A percentile compares a stretch with the other conserved stretches of the same genome.
These are phyloP conservation scores for Muntiacus muntjak DNA, from an alignment of 2,113 vertebrate species.

Conservation along the genomic window DNA sequence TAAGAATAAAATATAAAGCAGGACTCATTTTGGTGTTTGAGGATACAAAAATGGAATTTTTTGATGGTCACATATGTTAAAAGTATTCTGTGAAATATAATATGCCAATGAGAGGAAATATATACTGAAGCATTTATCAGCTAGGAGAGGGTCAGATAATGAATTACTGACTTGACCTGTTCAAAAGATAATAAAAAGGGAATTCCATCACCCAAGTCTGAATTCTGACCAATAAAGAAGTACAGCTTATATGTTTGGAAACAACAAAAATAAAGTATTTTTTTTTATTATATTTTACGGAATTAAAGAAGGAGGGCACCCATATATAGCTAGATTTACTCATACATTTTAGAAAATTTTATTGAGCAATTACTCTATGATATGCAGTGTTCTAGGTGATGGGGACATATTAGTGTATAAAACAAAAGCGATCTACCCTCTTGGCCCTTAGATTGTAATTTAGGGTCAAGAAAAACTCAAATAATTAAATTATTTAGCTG, in stretches of 20 bases:
- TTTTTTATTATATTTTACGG: neutral
- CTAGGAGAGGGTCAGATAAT: neutral
- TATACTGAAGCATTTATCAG: neutral
- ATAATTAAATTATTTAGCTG: neutral
- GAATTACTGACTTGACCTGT: neutral
- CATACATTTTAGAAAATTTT: neutral
- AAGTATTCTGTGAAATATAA: neutral
- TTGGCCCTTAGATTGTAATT: neutral
- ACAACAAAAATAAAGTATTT: neutral
- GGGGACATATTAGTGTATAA: neutral
- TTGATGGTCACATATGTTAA: neutral
- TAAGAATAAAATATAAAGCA: neutral
- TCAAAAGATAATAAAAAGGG: neutral
- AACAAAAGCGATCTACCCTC: neutral
- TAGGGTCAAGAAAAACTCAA: neutral
- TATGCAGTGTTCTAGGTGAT: neutral
- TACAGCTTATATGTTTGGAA: neutral
- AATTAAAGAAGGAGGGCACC: neutral
- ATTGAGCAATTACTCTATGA: neutral
- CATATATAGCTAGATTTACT: neutral
- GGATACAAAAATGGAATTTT: neutral
- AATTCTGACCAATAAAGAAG: neutral
- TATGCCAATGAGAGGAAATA: neutral
- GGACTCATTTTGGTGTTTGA: neutral
- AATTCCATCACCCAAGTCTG: neutral